Evolutionary conservation across 2,113 vertebrate species (phyloP).

Genomic region (Maccullochella peelii): DNA sequence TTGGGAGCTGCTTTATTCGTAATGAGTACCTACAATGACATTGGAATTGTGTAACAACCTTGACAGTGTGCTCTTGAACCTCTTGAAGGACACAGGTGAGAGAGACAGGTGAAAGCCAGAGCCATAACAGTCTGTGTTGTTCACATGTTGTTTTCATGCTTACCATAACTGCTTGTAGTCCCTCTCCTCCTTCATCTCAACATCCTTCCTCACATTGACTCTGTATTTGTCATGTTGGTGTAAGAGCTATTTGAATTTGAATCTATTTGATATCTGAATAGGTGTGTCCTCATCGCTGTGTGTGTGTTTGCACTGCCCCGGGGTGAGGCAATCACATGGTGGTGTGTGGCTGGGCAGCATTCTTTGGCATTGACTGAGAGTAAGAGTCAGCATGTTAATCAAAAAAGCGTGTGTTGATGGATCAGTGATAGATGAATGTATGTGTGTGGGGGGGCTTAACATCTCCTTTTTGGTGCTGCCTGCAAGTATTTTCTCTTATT

Average conservation of each 20-base stretch:
- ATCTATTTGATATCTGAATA: slow-evolving; percentile 40
- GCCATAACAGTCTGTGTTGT: too few species aligned
- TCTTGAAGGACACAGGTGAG: slow-evolving; percentile 58
- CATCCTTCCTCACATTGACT: slow-evolving; percentile 13
- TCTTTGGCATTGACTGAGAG: slow-evolving; percentile 57
- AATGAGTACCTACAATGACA: not conserved
- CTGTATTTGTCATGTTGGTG: slow-evolving; percentile 32
- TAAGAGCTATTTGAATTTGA: slow-evolving; percentile 32
- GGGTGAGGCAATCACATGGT: slow-evolving; percentile 61
- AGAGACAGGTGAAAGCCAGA: slow-evolving; percentile 21
- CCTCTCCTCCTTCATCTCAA: not conserved
- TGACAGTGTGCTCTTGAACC: not conserved
- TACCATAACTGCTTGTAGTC: not conserved
- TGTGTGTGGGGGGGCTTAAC: not conserved
- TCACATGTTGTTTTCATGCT: not conserved
- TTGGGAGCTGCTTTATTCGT: not conserved
- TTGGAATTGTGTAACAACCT: slow-evolving; percentile 8
- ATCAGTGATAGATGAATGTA: not conserved
- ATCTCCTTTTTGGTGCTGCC: not conserved
- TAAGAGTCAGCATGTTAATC: slow-evolving; percentile 51
- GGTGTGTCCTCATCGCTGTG: slow-evolving; percentile 24
- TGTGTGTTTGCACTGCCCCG: slow-evolving; percentile 23
- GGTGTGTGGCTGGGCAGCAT: slow-evolving; percentile 61
- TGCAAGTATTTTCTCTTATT: not conserved
- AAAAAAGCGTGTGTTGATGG: slow-evolving; percentile 41